These are phyloP conservation scores for Anastrepha obliqua DNA, from an alignment of 1,140 invertebrate genomes.

Conservation along the genomic window DNA sequence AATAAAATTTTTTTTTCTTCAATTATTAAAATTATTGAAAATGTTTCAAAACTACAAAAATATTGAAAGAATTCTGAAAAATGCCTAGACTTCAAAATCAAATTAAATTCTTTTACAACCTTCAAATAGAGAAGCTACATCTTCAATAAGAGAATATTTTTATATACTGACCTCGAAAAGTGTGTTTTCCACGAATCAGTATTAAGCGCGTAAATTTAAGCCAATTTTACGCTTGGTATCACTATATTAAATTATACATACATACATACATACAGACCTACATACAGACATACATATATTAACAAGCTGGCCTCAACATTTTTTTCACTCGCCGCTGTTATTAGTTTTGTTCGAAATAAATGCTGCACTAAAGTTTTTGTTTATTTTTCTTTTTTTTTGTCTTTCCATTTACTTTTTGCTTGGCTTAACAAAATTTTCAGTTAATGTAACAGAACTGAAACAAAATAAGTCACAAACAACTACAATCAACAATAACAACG, in stretches of 20 bases:
- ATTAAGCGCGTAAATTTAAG: slow-evolving; percentile 10
- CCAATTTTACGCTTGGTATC: slow-evolving; percentile 32
- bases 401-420: slow-evolving; percentile 6
- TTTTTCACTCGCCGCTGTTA: neutral
- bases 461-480: neutral
- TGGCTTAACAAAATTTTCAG: slow-evolving; percentile 23
- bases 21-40: no score
- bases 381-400: neutral
- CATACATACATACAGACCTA: neutral
- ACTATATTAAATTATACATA: neutral
- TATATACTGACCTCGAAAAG: neutral
- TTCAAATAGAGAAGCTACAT: no score
- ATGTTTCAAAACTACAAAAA: no score
- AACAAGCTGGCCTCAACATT: slow-evolving; percentile 28
- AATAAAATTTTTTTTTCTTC: no score
- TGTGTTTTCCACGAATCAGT: slow-evolving; percentile 12
- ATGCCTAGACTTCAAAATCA: no score
- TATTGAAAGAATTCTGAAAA: no score
- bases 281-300: neutral
- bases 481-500: neutral
- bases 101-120: no score
- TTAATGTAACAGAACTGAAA: neutral
- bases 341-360: neutral
- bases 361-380: neutral
- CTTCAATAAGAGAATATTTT: no score